Evolutionary conservation across 1,140 invertebrate species (phyloP).

Genomic region (Brachionus asplanchnoidis): DNA sequence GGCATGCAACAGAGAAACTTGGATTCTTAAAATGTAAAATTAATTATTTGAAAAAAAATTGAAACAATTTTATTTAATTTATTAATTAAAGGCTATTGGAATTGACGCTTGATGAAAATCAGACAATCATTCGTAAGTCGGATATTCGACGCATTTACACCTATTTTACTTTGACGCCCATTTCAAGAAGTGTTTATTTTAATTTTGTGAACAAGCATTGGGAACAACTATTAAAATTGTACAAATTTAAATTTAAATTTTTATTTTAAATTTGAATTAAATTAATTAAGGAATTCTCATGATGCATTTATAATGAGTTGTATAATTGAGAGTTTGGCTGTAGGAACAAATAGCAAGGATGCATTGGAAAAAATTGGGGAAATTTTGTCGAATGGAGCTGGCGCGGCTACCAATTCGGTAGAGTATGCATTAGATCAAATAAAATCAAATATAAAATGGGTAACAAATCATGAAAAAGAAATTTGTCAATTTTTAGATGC

Average conservation of each 20-base stretch:
- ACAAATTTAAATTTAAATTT: background rate
- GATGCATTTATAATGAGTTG: constrained; percentile 38
- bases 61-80: background rate
- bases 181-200: constrained; percentile 27
- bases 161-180: constrained; percentile 9
- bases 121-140: constrained; percentile 12
- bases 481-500: constrained; percentile 25
- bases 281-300: background rate
- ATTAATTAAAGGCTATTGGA: background rate
- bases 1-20: constrained; percentile 29
- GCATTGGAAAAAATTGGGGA: background rate
- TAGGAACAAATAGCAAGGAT: constrained; percentile 4
- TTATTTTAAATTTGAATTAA: background rate
- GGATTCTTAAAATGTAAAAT: constrained; percentile 27
- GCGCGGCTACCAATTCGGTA: background rate
- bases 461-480: background rate
- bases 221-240: background rate
- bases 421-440: constrained; percentile 23
- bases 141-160: constrained; percentile 37
- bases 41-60: background rate
- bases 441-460: constrained; percentile 36
- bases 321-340: constrained; percentile 21
- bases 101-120: constrained; percentile 1
- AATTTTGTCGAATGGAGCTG: background rate
- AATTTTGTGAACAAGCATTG: constrained; percentile 24